These are phyloP conservation scores for Ceyx cyanopectus DNA, from an alignment of 2,113 vertebrate species.

Conservation along the genomic window DNA sequence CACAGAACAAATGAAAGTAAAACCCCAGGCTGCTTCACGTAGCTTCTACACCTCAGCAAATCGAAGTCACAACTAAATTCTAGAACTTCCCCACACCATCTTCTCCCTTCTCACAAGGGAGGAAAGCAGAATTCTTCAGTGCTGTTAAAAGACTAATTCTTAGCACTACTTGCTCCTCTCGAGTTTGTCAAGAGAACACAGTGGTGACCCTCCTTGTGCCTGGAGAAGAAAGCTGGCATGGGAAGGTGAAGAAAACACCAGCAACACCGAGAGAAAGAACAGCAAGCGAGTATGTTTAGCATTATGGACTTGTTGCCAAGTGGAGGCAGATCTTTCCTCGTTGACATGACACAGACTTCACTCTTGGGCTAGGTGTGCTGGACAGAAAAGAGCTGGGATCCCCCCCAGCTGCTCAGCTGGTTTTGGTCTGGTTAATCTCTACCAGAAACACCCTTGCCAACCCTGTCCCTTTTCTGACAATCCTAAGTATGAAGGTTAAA, in stretches of 20 bases:
- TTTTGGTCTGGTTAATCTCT: slow-evolving; percentile 57
- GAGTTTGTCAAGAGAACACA: neutral
- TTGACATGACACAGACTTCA: slow-evolving; percentile 57
- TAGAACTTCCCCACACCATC: neutral
- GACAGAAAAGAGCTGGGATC: slow-evolving; percentile 23
- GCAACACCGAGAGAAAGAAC: slow-evolving; percentile 20
- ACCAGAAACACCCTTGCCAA: slow-evolving; percentile 40
- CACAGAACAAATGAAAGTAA: slow-evolving; percentile 24
- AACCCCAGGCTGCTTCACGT: neutral
- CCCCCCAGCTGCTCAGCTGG: slow-evolving; percentile 50
- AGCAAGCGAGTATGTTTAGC: slow-evolving; percentile 19
- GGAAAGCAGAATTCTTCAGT: neutral
- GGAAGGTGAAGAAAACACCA: slow-evolving; percentile 17
- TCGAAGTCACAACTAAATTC: neutral
- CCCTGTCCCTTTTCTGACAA: neutral
- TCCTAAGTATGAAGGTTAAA: slow-evolving; percentile 31
- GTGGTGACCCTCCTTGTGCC: neutral
- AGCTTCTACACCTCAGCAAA: neutral
- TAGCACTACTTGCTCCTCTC: neutral
- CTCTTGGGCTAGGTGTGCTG: slow-evolving; percentile 55
- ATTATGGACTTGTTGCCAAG: slow-evolving; percentile 20
- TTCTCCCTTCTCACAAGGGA: neutral
- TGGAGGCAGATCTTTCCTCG: slow-evolving; percentile 21
- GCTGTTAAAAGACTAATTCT: neutral
- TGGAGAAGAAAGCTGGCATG: neutral